Conservation (phyloP, 2,113 vertebrate species). For the Trachemys scripta region DNA sequence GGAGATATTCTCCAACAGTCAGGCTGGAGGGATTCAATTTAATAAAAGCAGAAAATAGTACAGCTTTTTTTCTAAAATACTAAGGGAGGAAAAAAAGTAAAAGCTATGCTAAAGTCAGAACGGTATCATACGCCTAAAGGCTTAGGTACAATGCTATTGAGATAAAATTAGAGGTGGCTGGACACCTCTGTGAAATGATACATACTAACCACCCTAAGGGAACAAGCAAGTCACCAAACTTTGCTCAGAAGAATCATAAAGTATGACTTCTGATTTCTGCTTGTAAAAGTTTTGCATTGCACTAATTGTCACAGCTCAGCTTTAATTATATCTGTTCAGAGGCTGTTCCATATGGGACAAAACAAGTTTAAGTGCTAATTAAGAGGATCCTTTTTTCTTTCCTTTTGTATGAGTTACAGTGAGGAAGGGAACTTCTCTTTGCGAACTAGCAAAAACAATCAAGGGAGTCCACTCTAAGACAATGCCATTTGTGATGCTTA, state of each 20-base stretch:
- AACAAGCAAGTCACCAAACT: not conserved
- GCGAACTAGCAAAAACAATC: not conserved
- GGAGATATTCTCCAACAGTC: not conserved
- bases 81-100: not conserved
- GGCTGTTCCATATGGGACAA: not conserved
- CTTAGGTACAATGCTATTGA: not conserved
- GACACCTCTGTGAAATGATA: not conserved
- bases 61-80: not conserved
- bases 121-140: not conserved
- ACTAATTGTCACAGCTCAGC: fast-evolving
- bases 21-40: not conserved
- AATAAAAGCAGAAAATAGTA: not conserved
- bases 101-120: slow-evolving; percentile 18
- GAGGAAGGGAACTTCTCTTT: not conserved
- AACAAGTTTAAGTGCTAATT: not conserved
- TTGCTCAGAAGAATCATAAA: not conserved
- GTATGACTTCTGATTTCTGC: not conserved
- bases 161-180: not conserved
- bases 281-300: not conserved
- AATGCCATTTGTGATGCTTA: not conserved
- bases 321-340: not conserved
- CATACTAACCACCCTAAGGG: not conserved
- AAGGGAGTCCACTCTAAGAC: not conserved
- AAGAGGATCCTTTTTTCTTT: fast-evolving
- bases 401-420: not conserved